Conservation (phyloP, 2,888 invertebrate genomes). For the Campoplex capitator region DNA sequence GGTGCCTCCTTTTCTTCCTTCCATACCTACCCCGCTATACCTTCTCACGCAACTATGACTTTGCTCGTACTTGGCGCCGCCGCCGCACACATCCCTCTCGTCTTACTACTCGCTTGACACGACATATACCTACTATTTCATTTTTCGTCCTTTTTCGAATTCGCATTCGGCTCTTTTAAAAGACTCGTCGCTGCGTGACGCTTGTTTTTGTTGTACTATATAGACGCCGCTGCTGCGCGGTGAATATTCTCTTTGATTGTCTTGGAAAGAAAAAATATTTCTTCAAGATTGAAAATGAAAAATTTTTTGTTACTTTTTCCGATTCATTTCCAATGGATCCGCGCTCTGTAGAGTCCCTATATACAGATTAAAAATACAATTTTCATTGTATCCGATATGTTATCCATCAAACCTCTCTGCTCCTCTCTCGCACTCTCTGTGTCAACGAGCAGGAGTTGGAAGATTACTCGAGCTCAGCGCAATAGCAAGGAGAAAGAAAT, state of each 20-base stretch:
- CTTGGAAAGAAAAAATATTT: background rate
- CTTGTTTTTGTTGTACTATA: background rate
- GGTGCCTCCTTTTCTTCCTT: background rate
- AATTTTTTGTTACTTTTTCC: too few species aligned
- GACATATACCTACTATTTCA: background rate
- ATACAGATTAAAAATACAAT: too few species aligned
- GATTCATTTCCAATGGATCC: too few species aligned
- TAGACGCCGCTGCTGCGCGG: background rate
- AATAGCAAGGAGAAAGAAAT: too few species aligned
- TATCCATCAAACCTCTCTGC: background rate
- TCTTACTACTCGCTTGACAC: too few species aligned
- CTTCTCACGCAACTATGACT: background rate
- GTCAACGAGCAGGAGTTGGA: too few species aligned
- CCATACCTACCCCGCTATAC: background rate
- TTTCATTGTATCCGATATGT: too few species aligned
- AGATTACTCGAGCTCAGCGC: too few species aligned
- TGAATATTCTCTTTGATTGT: too few species aligned
- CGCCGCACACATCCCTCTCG: background rate
- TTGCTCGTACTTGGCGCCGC: constrained; percentile 4
- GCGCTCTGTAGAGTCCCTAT: too few species aligned
- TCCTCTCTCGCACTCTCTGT: background rate
- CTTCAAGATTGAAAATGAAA: background rate
- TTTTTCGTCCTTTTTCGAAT: background rate
- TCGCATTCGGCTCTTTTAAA: background rate
- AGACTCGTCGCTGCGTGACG: background rate